A percentile compares a stretch with the other conserved stretches of the same genome.
These are phyloP conservation scores for Zootoca vivipara DNA, from an alignment of 2,113 vertebrate species.

Conservation along the genomic window DNA sequence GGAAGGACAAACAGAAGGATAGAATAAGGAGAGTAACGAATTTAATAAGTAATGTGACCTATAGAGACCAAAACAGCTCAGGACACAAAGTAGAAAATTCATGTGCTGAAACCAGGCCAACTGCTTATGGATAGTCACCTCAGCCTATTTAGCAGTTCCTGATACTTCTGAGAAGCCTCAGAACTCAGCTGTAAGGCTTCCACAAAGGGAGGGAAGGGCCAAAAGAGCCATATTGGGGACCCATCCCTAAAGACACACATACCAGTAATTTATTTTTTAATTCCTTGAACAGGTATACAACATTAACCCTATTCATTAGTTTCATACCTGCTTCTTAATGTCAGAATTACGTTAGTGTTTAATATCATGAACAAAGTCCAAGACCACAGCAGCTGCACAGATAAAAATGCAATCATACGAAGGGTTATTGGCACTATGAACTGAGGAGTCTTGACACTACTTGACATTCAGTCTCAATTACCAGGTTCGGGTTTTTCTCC, in stretches of 20 bases:
- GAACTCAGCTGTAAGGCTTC: no score
- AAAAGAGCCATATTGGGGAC: neutral
- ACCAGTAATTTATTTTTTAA: neutral
- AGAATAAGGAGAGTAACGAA: no score
- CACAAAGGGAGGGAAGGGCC: neutral
- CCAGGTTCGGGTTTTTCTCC: constrained; percentile 59
- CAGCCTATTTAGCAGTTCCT: no score
- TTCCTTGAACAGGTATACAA: neutral
- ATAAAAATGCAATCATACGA: constrained; percentile 71
- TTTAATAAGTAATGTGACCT: no score
- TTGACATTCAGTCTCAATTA: constrained; percentile 77
- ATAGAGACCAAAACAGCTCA: no score
- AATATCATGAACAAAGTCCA: constrained; percentile 43
- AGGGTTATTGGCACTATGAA: constrained; percentile 68
- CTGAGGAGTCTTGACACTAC: constrained; percentile 69
- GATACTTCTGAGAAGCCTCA: no score
- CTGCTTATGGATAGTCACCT: no score
- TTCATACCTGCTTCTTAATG: constrained; percentile 11
- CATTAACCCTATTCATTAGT: neutral
- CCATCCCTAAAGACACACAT: neutral
- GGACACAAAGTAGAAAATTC: no score
- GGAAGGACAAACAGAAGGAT: no score
- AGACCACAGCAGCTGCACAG: constrained; percentile 62
- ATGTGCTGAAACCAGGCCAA: no score
- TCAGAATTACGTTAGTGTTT: constrained; percentile 41